Percentiles rank a stretch among this genome's conserved stretches.
Conservation (phyloP, 2,888 invertebrate species). For the Polymixis flavicincta region DNA sequence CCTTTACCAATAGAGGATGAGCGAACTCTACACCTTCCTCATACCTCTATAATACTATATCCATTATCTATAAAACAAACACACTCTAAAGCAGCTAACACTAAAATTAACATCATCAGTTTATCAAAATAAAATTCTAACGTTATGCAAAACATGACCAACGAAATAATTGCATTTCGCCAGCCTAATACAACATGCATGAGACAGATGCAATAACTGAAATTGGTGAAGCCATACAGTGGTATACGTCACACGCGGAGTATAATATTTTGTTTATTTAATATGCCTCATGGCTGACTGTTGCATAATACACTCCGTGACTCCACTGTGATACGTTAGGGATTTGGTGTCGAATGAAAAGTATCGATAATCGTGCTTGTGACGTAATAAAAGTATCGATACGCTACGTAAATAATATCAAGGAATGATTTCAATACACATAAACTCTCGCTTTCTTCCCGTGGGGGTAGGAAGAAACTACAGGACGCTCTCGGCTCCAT, state of each 20-base stretch:
- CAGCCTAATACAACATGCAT: conserved; percentile 75
- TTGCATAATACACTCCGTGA: conserved; percentile 30
- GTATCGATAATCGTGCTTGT: not conserved
- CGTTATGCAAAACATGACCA: conserved; percentile 64
- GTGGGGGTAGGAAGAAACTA: not conserved
- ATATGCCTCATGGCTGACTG: conserved; percentile 54
- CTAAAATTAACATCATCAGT: conserved; percentile 9
- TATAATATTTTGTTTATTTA: conserved; percentile 72
- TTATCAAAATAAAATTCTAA: conserved; percentile 54
- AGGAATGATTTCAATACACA: not conserved
- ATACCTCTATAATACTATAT: too few relatives aligned
- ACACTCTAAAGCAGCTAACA: not conserved
- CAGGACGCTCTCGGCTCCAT: not conserved
- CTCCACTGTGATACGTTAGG: not conserved
- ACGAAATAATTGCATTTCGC: conserved; percentile 74
- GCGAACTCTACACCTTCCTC: too few relatives aligned
- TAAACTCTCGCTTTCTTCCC: not conserved
- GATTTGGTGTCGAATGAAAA: not conserved
- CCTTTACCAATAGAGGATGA: too few relatives aligned
- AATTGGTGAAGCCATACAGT: conserved; percentile 62
- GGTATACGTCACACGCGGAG: conserved; percentile 43
- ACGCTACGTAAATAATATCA: not conserved
- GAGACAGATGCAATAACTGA: conserved; percentile 74
- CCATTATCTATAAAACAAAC: not conserved
- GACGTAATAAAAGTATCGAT: not conserved